Evolutionary conservation across 2,113 vertebrate species (phyloP), one percentile per base, ranked within the genome.

Genomic region (Neolamprologus modestus): DNA sequence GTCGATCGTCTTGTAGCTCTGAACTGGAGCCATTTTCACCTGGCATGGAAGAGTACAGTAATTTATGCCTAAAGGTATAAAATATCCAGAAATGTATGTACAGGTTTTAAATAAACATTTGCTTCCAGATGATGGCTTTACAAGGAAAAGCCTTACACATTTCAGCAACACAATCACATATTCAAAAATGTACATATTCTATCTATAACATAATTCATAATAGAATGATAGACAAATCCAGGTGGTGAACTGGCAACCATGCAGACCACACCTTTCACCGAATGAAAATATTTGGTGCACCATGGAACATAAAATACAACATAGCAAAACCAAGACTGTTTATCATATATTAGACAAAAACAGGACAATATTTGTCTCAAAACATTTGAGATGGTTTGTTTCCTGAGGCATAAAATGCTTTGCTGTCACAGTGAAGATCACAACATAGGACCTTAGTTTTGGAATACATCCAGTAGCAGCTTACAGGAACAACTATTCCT

Each of bases 161-260:
- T 68, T 68, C 19, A 68, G 19, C 61, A 68, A 9, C 19, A 68
- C 63, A 40, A 40, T 68, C 61, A 66, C 33, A 66, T 66, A 37
- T 66, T 37, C 6, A 66, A 66, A 66, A 8, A 5, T 66, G 2
- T 40, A 40, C 35, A 40, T 68, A 68, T 68, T 68, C 0, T 21
- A 40, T 68, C 35, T 68, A 68, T 68, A 68, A 0, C 19, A 68
- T 68, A 0, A 0, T 40, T 68, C 33, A 40, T 21, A 68, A 21
- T 9, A 21, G 35, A 68, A 40, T 37, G 31, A 66, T 37, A 63
- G 2, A 8, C 9, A 2, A 37, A 68, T 68, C 33, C 63, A 66
- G 17, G 61, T 37, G 31, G 17, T 66, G 33, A 66, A 66, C 17
- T 66, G 61, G 61, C 61, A n/a, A 12, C 33, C 61, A 66, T 66